A percentile compares a stretch with the other conserved stretches of the same genome.
Evolutionary conservation across 2,888 invertebrate genomes (phyloP).

Genomic region (Diaperis boleti): DNA sequence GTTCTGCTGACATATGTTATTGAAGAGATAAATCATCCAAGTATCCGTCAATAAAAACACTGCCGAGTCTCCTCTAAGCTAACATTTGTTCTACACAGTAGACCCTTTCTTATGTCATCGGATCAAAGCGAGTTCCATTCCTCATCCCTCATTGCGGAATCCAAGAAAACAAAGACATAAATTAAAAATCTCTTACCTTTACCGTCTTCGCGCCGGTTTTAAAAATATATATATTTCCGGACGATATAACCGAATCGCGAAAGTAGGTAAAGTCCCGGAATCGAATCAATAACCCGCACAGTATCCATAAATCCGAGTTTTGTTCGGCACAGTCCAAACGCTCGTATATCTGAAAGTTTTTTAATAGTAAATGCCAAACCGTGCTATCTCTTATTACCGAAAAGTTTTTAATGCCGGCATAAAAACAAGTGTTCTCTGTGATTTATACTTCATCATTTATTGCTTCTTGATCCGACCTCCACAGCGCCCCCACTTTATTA

Average conservation of each 20-base stretch:
- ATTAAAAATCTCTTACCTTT: slow-evolving; percentile 45
- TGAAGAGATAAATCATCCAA: slow-evolving; percentile 56
- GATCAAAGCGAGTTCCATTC: slow-evolving; percentile 19
- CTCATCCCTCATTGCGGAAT: slow-evolving; percentile 8
- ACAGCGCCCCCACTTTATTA: slow-evolving; percentile 32
- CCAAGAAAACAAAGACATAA: slow-evolving; percentile 48
- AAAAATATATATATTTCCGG: slow-evolving; percentile 42
- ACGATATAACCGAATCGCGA: slow-evolving; percentile 46
- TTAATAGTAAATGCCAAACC: slow-evolving; percentile 60
- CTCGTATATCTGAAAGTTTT: slow-evolving; percentile 62
- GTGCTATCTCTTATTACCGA: slow-evolving; percentile 57
- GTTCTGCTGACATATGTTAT: slow-evolving; percentile 55
- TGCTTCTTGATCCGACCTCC: slow-evolving; percentile 43
- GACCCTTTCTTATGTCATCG: slow-evolving; percentile 34
- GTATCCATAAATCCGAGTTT: slow-evolving; percentile 58
- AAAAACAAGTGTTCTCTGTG: slow-evolving; percentile 54
- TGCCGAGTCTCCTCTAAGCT: slow-evolving; percentile 45
- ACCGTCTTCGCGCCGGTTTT: slow-evolving; percentile 17
- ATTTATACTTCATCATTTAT: slow-evolving; percentile 51
- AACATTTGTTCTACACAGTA: slow-evolving; percentile 46
- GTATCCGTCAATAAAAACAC: slow-evolving; percentile 54
- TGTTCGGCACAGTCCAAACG: slow-evolving; percentile 53
- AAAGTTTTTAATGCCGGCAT: slow-evolving; percentile 56
- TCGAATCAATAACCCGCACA: slow-evolving; percentile 61
- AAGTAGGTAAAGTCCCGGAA: slow-evolving; percentile 55